Evolutionary conservation across 2,888 invertebrate species (phyloP).

Genomic region (Mesopsocus fuscifrons): DNA sequence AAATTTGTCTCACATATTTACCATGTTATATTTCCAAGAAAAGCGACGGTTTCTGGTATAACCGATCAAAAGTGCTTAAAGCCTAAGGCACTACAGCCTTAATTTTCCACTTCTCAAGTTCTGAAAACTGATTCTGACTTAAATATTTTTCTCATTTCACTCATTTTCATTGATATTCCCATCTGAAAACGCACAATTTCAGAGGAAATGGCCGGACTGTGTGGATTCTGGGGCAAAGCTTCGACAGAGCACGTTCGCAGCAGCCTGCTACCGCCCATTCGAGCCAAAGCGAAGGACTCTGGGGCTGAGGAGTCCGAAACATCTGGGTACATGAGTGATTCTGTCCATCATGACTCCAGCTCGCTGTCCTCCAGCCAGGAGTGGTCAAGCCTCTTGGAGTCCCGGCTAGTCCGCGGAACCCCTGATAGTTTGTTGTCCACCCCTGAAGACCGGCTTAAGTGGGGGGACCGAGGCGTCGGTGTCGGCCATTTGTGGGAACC

Average conservation of each 20-base stretch:
- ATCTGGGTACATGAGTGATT: slow-evolving; percentile 69
- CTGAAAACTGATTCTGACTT: no score
- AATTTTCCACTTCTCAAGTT: no score
- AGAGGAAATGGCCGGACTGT: slow-evolving; percentile 67
- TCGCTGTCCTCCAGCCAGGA: no score
- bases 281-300: not conserved
- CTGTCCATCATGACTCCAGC: slow-evolving; percentile 20
- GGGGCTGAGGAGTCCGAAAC: slow-evolving; percentile 32
- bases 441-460: slow-evolving; percentile 45
- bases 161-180: no score
- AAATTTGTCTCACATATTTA: no score
- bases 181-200: no score
- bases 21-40: no score
- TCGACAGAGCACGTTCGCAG: not conserved
- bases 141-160: no score
- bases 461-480: slow-evolving; percentile 52
- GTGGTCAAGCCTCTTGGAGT: slow-evolving; percentile 11
- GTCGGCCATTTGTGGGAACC: slow-evolving; percentile 49
- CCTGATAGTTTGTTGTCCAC: slow-evolving; percentile 11
- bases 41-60: no score
- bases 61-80: no score
- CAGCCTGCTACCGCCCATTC: slow-evolving; percentile 8
- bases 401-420: slow-evolving; percentile 13
- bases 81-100: no score
- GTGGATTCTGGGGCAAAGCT: slow-evolving; percentile 50